phyloP scores from a whole-genome alignment of 2,113 vertebrate genomes.

The Oreotragus oreotragus region DNA sequence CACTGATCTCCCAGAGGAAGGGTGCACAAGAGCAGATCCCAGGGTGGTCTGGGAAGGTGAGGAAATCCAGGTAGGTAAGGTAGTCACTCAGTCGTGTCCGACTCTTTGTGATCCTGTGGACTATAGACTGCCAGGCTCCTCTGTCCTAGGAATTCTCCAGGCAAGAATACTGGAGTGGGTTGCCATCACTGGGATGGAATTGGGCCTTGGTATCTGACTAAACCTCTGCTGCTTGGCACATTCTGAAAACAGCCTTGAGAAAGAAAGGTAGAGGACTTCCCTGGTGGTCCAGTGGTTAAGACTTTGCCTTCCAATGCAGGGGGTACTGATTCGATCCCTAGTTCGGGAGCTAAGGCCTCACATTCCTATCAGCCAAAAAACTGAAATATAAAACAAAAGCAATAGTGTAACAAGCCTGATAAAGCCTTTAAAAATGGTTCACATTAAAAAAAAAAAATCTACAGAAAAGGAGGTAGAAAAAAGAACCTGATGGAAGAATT shows the following conservation, averaged over 20 bases:
- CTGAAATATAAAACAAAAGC: neutral
- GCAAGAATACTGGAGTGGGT: neutral
- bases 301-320: neutral
- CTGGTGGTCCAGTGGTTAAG: neutral
- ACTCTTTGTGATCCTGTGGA: neutral
- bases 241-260: neutral
- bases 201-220: neutral
- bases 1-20: neutral
- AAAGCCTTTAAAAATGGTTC: neutral
- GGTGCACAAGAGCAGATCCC: neutral
- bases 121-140: neutral
- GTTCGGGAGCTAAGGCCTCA: neutral
- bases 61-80: neutral
- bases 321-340: neutral
- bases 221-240: neutral
- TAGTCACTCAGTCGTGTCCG: neutral
- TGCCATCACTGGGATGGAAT: neutral
- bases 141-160: neutral
- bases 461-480: neutral
- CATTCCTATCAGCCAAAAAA: neutral
- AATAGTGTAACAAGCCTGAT: neutral
- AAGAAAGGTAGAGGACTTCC: neutral
- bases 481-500: neutral
- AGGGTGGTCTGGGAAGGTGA: neutral
- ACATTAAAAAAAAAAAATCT: neutral